Evolutionary conservation across 2,113 vertebrate genomes (phyloP).

Genomic region (Heterocephalus glaber): DNA sequence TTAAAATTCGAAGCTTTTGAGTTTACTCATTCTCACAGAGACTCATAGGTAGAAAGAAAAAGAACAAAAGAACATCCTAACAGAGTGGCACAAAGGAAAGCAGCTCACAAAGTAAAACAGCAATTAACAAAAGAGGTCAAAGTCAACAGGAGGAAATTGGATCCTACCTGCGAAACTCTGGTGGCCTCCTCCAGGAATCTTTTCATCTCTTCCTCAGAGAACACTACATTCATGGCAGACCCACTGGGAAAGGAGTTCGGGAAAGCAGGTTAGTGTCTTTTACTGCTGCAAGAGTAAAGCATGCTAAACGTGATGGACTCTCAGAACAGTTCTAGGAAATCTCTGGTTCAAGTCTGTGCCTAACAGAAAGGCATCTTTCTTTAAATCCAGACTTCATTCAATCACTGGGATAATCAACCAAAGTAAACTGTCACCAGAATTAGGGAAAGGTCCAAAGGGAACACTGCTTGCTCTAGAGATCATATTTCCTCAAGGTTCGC

Average conservation of each 20-base stretch:
- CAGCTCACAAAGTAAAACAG: neutral
- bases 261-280: constrained; percentile 61
- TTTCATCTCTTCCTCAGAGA: constrained; percentile 95
- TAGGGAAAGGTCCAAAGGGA: neutral
- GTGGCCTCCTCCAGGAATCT: constrained; percentile 95
- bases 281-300: neutral
- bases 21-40: neutral
- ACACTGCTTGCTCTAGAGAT: rapidly evolving
- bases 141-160: neutral
- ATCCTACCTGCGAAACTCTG: constrained; percentile 94
- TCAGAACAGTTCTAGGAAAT: constrained; percentile 19
- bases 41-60: neutral
- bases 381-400: neutral
- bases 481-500: neutral
- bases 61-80: neutral
- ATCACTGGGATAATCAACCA: neutral
- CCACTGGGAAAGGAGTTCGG: constrained; percentile 85
- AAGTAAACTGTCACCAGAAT: neutral
- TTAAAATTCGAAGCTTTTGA: constrained; percentile 1
- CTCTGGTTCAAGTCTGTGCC: neutral
- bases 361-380: neutral
- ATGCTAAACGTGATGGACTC: neutral
- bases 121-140: neutral
- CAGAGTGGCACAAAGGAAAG: neutral
- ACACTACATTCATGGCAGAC: constrained; percentile 96